These are phyloP conservation scores for Bursaphelenchus mucronatus DNA, from an alignment of 1,140 invertebrate species.

Conservation along the genomic window DNA sequence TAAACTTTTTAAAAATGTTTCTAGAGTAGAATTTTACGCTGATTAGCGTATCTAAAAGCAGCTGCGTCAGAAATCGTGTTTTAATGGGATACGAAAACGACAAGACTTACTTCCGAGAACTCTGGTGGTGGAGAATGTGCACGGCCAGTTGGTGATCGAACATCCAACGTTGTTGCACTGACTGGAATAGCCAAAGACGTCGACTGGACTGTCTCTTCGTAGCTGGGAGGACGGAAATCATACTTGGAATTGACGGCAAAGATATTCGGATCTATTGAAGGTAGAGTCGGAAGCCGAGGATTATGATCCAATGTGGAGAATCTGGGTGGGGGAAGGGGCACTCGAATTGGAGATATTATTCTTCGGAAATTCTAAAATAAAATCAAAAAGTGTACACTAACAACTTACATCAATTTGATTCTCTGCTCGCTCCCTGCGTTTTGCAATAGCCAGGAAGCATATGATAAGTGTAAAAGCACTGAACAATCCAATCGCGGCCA, in stretches of 20 bases:
- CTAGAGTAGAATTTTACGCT: no score
- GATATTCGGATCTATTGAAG: no score
- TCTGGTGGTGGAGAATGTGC: slow-evolving; percentile 8
- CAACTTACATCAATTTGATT: slow-evolving; percentile 11
- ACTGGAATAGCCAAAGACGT: not conserved
- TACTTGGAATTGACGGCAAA: not conserved
- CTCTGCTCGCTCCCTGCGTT: not conserved
- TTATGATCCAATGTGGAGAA: no score
- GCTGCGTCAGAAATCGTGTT: no score
- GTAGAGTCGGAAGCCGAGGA: no score
- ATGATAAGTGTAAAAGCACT: slow-evolving; percentile 11
- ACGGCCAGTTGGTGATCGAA: not conserved
- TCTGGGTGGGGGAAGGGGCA: no score
- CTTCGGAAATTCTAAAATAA: no score
- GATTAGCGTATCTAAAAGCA: no score
- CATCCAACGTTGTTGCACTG: not conserved
- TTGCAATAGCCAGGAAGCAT: slow-evolving; percentile 13
- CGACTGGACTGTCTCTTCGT: slow-evolving; percentile 6
- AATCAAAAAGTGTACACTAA: no score
- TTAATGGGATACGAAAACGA: no score
- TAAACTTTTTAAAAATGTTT: no score
- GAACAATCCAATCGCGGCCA: slow-evolving; percentile 15
- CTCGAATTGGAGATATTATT: no score
- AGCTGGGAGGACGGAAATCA: slow-evolving; percentile 18
- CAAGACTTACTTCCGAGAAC: slow-evolving; percentile 14